phyloP scores from a whole-genome alignment of 2,113 vertebrate genomes.

The Mus spicilegus region DNA sequence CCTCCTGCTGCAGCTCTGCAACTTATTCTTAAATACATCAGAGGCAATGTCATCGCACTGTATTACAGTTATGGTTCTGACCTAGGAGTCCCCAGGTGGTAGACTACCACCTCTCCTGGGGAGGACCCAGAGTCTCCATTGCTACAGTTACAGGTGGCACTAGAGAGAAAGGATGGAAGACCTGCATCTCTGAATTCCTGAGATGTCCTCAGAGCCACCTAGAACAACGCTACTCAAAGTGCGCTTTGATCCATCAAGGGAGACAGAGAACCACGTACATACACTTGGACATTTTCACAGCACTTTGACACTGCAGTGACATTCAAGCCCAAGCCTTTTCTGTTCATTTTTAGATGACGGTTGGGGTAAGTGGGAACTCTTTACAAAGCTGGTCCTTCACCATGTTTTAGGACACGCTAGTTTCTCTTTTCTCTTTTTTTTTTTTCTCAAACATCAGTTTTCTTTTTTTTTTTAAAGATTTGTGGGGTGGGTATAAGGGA shows the following conservation, averaged over 20 bases:
- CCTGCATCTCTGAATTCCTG: not conserved
- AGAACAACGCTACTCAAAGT: slow-evolving; percentile 2
- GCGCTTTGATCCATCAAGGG: not conserved
- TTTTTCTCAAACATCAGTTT: not conserved
- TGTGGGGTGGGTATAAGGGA: too few species aligned
- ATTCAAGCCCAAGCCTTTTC: not conserved
- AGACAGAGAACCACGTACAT: not conserved
- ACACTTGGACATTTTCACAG: not conserved
- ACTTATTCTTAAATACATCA: slow-evolving; percentile 13
- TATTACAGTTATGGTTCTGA: slow-evolving; percentile 24
- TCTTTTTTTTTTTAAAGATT: too few species aligned
- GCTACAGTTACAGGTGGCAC: not conserved
- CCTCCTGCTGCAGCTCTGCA: not conserved
- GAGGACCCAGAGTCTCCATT: not conserved
- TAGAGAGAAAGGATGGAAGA: not conserved
- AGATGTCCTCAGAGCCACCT: not conserved
- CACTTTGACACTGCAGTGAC: not conserved
- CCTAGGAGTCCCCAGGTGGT: not conserved
- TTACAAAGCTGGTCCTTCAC: slow-evolving; percentile 7
- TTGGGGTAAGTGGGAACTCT: not conserved
- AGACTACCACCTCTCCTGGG: not conserved
- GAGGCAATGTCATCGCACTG: not conserved
- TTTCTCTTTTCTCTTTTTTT: not conserved
- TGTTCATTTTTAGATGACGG: not conserved
- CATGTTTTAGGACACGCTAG: not conserved